Conservation (phyloP, 2,888 invertebrate genomes). For the Synanthedon formicaeformis region DNA sequence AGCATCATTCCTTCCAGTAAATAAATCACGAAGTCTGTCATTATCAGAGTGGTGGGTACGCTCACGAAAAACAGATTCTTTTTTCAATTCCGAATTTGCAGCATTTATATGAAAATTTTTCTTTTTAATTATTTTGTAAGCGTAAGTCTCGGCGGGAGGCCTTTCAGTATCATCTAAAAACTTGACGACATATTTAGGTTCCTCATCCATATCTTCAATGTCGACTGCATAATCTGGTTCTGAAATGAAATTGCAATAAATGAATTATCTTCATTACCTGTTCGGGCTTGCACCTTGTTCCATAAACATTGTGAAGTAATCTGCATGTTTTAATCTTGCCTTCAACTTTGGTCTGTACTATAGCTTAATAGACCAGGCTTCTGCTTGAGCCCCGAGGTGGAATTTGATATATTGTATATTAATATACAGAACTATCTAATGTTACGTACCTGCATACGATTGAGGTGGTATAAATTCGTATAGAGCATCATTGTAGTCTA, state of each 20-base stretch:
- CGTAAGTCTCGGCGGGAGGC: slow-evolving; percentile 59
- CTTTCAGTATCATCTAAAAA: slow-evolving; percentile 49
- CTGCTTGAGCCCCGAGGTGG: no score
- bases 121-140: slow-evolving; percentile 68
- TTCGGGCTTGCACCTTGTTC: no score
- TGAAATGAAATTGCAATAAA: slow-evolving; percentile 18
- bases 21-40: slow-evolving; percentile 49
- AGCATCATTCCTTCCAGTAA: slow-evolving; percentile 40
- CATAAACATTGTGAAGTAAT: no score
- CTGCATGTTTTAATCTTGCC: no score
- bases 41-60: slow-evolving; percentile 51
- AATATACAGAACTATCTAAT: slow-evolving; percentile 8
- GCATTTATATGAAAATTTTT: slow-evolving; percentile 37
- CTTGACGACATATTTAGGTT: slow-evolving; percentile 47
- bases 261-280: no score
- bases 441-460: slow-evolving; percentile 33
- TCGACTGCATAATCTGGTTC: slow-evolving; percentile 50
- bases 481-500: slow-evolving; percentile 44
- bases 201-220: slow-evolving; percentile 40
- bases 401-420: background rate
- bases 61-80: slow-evolving; percentile 57
- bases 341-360: no score
- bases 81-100: slow-evolving; percentile 21
- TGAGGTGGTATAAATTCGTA: slow-evolving; percentile 56
- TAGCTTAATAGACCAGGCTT: no score